These are phyloP conservation scores for Amphilophus citrinellus DNA, from an alignment of 2,113 vertebrate genomes.

Conservation along the genomic window DNA sequence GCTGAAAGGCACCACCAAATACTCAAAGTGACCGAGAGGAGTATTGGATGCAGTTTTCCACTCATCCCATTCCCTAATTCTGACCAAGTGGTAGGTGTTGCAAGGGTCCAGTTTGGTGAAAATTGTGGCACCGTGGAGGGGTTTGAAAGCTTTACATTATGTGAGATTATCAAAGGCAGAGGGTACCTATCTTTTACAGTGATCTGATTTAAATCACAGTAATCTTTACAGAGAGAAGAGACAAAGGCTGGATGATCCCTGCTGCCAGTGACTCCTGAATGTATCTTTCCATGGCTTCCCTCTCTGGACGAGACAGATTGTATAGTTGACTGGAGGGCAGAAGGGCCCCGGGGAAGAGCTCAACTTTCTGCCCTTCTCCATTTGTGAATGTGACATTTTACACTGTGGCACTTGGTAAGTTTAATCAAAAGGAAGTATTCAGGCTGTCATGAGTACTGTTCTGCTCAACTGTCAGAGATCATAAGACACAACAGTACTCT, in stretches of 20 bases:
- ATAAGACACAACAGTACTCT: no score
- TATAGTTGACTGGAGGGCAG: no score
- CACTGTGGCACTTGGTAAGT: no score
- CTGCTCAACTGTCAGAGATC: no score
- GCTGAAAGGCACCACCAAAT: neutral
- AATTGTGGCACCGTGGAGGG: neutral
- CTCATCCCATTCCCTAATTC: neutral
- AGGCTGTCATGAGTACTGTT: no score
- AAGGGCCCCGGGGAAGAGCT: neutral
- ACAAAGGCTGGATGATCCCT: neutral
- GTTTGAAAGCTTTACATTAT: neutral
- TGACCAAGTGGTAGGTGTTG: neutral
- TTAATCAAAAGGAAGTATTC: no score
- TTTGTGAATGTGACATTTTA: no score
- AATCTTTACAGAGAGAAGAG: neutral
- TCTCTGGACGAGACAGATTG: no score
- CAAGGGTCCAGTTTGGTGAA: neutral
- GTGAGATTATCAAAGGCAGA: neutral
- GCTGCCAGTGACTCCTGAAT: neutral
- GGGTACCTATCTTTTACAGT: neutral
- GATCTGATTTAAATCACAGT: no score
- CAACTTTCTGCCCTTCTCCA: no score
- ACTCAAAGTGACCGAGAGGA: neutral
- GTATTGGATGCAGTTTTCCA: neutral
- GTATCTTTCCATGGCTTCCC: neutral